Conservation (phyloP, 92 coral and sea anemone genomes). For the Galaxea fascicularis region DNA sequence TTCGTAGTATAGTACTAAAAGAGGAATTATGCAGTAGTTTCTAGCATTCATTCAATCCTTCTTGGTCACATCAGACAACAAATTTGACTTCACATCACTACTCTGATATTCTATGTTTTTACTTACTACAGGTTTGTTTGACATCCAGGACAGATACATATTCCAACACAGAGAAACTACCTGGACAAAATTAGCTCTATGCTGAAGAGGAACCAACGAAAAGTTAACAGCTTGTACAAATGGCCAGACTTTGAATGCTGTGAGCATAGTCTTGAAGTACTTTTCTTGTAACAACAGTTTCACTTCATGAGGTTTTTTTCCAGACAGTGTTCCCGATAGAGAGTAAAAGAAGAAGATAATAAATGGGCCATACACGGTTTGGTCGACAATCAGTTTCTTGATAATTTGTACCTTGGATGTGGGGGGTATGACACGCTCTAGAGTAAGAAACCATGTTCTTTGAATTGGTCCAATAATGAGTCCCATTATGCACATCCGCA, state of each 20-base stretch:
- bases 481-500: constrained; percentile 74
- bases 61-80: not conserved
- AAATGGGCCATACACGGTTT: constrained; percentile 73
- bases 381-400: constrained; percentile 89
- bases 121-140: constrained; percentile 62
- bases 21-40: no score
- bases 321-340: constrained; percentile 69
- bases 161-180: constrained; percentile 90
- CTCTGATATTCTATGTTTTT: not conserved
- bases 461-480: constrained; percentile 72
- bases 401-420: constrained; percentile 74
- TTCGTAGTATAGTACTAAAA: no score
- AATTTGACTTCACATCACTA: not conserved
- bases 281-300: constrained; percentile 71
- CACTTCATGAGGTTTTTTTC: constrained; percentile 69
- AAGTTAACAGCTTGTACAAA: constrained; percentile 84
- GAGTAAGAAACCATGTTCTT: constrained; percentile 77
- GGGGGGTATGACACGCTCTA: constrained; percentile 78
- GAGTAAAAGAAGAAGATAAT: constrained; percentile 77
- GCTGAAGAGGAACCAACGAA: constrained; percentile 79
- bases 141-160: constrained; percentile 86
- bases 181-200: constrained; percentile 83
- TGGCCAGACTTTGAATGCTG: constrained; percentile 95
- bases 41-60: not conserved
- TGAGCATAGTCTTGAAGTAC: constrained; percentile 70